Base-by-base conservation (phyloP, 2,797 vertebrate genomes). In the Heliangelus exortis region DNA sequence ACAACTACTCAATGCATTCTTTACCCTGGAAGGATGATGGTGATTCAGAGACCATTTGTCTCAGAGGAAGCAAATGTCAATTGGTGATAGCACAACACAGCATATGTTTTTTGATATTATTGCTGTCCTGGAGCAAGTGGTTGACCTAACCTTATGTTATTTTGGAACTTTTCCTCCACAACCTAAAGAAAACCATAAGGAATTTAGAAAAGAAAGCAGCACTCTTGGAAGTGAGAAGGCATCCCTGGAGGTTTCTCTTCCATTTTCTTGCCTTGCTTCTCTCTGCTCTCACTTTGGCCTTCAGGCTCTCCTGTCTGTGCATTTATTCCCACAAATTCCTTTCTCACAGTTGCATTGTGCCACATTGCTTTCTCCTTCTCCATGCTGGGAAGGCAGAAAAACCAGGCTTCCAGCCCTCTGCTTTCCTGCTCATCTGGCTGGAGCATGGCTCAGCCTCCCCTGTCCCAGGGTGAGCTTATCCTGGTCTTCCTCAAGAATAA, bases 31-130 rank as follows among this genome's bases (percentile, higher is more conserved):
- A 92, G 28, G 76, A 50, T 39, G 76, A 50, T 39, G 29, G 36
- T 79, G 51, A 80, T 84, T 84, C 67, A 71, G 80, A 87, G 77
- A 84, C 23, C 9, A 65, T 84, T 92, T 95, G 66, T 66, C 78
- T 77, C n/a, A 77, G 53, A 15, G 63, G 36, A 92, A 90, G 29
- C 33, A 73, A n/a, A 55, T 87, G 53, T 81, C 92, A 93, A 90
- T 83, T 93, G 67, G 67, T 68, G 78, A 54, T 92, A 96, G 61
- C 61, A 79, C 54, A 89, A 71, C 55, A 61, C 21, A 63, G 41
- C 36, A 14, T 47, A 71, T 67, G 45, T 3, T 26, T 93, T 95
- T 85, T 92, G 48, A 59, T 93, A 87, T 34, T 36, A 25, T 45
- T 74, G 31, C 63, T 92, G 61, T 55, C 53, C 72, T 74, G 65